Evolutionary conservation across 1,140 invertebrate genomes (phyloP), one percentile per base, ranked within the genome.

Genomic region (Asobara japonica): DNA sequence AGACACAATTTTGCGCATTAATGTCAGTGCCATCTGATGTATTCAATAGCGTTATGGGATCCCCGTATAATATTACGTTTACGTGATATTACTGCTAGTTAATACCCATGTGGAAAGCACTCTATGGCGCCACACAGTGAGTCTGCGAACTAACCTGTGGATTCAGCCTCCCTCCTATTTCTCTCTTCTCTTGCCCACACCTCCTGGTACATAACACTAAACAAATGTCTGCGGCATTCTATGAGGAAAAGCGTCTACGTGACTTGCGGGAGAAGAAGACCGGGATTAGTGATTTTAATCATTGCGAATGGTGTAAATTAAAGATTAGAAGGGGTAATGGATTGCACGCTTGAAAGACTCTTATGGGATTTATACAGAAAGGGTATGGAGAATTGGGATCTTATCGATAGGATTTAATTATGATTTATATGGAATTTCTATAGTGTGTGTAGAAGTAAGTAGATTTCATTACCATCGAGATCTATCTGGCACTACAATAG

Each of bases 81-180:
- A 45, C 41, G 41, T 45, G 41, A 45, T 45, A 45, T 45, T 45
- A 45, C 41, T 16, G 41, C 18, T 45, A 16, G 41, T 45, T 45
- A 45, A 45, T 45, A 18, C 41, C 41, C 41, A 45, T 45, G 41
- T 45, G 41, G 41, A 45, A 45, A 45, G 41, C 41, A 45, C 41
- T 45, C 41, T 45, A 45, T 45, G 41, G 41, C 41, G 41, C 41
- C 41, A 45, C 10, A 45, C 41, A 13, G 41, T 16, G 41, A 45
- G 41, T 45, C 41, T 45, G 41, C n/a, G 18, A 16, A 45, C n/a
- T 16, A 45, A 45, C n/a, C n/a, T 45, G 41, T 45, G 18, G 41
- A 45, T 45, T 18, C n/a, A 45, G 13, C 36, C 36, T 8, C 8
- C 8, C 36, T 3, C 36, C 36, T 1, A 13, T 45, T 16, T 45